Conservation (phyloP, 1,140 invertebrate genomes). For the Stenopsyche tienmushanensis region DNA sequence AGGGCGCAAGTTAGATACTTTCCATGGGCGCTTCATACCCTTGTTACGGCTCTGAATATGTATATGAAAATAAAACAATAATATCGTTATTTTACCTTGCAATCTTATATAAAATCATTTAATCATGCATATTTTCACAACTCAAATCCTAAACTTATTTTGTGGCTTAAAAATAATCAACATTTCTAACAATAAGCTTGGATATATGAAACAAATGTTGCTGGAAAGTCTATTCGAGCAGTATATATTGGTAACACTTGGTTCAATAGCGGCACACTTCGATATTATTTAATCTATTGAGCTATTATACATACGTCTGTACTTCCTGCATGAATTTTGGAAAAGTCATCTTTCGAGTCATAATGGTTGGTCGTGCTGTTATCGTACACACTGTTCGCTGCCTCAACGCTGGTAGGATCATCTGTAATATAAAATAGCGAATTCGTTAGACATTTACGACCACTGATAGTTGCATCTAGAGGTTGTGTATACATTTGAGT, state of each 20-base stretch:
- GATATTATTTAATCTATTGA: too few species aligned
- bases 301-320: slow-evolving; percentile 51
- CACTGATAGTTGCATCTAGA: neutral
- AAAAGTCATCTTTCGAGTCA: slow-evolving; percentile 48
- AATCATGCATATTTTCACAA: neutral
- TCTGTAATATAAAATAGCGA: neutral
- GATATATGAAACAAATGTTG: too few species aligned
- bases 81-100: too few species aligned
- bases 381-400: neutral
- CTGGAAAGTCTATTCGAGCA: too few species aligned
- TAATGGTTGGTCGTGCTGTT: slow-evolving; percentile 41
- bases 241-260: too few species aligned
- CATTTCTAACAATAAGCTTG: too few species aligned
- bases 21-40: too few species aligned
- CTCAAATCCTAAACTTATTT: neutral
- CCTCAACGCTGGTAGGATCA: neutral
- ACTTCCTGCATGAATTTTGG: slow-evolving; percentile 49
- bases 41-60: too few species aligned
- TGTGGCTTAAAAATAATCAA: slow-evolving; percentile 6
- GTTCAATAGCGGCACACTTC: too few species aligned
- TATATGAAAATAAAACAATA: too few species aligned
- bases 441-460: neutral
- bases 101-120: too few species aligned
- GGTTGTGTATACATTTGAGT: neutral
- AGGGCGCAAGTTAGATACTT: too few species aligned